Evolutionary conservation across 53 echinoderm and acorn worm species (phyloP).

Genomic region (Actinopyga echinites): DNA sequence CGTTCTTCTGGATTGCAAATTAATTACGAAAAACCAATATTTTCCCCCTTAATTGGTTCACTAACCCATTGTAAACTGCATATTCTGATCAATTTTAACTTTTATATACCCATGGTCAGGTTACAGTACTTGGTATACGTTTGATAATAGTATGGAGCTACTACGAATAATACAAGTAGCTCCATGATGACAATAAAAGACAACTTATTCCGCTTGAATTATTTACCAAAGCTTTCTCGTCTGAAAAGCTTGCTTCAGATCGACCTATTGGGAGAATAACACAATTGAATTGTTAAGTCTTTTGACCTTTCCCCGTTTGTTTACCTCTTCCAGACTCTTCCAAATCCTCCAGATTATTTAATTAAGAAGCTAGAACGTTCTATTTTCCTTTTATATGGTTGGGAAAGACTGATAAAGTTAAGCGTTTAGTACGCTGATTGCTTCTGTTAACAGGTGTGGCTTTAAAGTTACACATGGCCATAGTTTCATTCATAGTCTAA

Average conservation of each 20-base stretch:
- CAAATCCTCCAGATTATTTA: neutral
- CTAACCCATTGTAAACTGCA: neutral
- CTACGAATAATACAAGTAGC: no score
- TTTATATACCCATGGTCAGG: neutral
- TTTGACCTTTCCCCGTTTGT: neutral
- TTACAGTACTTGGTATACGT: neutral
- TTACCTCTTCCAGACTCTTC: no score
- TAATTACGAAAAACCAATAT: neutral
- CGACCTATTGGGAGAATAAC: no score
- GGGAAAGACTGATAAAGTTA: neutral
- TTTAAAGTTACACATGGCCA: neutral
- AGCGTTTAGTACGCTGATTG: neutral
- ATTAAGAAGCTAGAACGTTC: neutral
- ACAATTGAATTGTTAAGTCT: neutral
- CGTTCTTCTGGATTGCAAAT: neutral
- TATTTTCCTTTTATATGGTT: neutral
- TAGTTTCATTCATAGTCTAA: neutral
- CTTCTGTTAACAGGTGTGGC: neutral
- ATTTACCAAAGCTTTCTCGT: neutral
- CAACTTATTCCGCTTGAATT: neutral
- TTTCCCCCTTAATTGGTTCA: neutral
- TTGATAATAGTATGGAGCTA: neutral
- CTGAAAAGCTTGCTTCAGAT: neutral
- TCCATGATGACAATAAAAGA: no score
- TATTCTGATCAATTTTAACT: neutral